phyloP scores from a whole-genome alignment of 2,113 vertebrate species.

The Rhinopomastus cyanomelas region DNA sequence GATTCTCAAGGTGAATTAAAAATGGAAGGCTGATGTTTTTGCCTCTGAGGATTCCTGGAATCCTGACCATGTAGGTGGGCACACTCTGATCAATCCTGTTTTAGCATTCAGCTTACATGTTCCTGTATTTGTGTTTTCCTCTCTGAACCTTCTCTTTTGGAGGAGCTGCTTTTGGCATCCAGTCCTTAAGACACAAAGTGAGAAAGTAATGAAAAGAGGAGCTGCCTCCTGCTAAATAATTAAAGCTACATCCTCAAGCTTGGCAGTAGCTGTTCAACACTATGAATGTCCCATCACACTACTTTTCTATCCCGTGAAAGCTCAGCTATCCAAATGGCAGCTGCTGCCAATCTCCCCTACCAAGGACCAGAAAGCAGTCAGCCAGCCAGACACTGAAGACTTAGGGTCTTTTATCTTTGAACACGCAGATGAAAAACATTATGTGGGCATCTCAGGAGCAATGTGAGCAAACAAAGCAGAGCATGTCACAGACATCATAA shows the following conservation, averaged over 20 bases:
- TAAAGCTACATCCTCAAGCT: not conserved
- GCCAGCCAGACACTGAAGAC: not conserved
- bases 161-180: not conserved
- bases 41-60: not conserved
- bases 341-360: not conserved
- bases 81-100: not conserved
- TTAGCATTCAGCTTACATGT: not conserved
- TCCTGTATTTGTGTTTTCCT: not conserved
- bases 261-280: not conserved
- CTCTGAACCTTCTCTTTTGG: not conserved
- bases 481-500: rapidly evolving
- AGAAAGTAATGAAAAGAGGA: not conserved
- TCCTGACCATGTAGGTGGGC: not conserved
- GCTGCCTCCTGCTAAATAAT: not conserved
- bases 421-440: not conserved
- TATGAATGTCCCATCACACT: not conserved
- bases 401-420: not conserved
- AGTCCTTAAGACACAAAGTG: not conserved
- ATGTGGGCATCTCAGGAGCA: not conserved
- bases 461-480: not conserved
- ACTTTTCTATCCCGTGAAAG: not conserved
- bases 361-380: not conserved
- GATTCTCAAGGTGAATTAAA: not conserved
- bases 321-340: not conserved
- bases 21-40: not conserved